Evolutionary conservation across 2,888 invertebrate species (phyloP).

Genomic region (Ophioninae sp.): DNA sequence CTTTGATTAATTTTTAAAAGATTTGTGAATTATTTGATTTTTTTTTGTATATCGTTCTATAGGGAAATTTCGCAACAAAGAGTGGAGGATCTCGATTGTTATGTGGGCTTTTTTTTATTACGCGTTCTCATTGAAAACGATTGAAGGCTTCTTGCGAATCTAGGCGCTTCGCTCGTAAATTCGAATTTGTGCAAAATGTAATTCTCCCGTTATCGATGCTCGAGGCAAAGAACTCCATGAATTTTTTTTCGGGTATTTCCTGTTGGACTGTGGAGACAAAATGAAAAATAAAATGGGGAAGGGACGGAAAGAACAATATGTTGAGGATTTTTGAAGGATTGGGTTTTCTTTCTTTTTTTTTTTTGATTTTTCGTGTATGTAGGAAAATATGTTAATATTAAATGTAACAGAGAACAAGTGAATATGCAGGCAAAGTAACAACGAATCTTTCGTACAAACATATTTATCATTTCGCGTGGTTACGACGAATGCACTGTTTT

Average conservation of each 20-base stretch:
- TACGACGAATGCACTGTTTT: constrained; percentile 44
- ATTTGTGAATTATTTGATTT: not conserved
- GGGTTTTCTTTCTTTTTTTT: constrained; percentile 14
- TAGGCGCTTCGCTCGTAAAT: not conserved
- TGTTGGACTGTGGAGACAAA: constrained; percentile 17
- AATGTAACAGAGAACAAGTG: constrained; percentile 58
- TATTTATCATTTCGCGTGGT: constrained; percentile 52
- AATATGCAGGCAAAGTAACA: constrained; percentile 71
- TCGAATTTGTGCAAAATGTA: constrained; percentile 20
- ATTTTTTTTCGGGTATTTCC: constrained; percentile 30
- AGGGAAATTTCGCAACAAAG: constrained; percentile 12
- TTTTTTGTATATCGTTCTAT: constrained; percentile 17
- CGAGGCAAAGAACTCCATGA: constrained; percentile 18
- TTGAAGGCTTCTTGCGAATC: not conserved
- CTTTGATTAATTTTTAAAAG: not conserved
- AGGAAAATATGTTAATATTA: constrained; percentile 39
- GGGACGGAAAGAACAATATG: constrained; percentile 4
- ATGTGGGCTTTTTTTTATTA: not conserved
- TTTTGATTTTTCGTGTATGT: constrained; percentile 57
- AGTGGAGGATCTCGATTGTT: constrained; percentile 31
- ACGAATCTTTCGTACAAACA: constrained; percentile 66
- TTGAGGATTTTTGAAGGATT: constrained; percentile 28
- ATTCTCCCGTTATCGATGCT: constrained; percentile 1
- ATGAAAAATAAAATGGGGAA: constrained; percentile 13
- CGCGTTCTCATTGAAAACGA: constrained; percentile 1